A percentile compares a stretch with the other conserved stretches of the same genome.
These are phyloP conservation scores for Drosophila equinoxialis DNA, from an alignment of 1,140 invertebrate species.

Conservation along the genomic window DNA sequence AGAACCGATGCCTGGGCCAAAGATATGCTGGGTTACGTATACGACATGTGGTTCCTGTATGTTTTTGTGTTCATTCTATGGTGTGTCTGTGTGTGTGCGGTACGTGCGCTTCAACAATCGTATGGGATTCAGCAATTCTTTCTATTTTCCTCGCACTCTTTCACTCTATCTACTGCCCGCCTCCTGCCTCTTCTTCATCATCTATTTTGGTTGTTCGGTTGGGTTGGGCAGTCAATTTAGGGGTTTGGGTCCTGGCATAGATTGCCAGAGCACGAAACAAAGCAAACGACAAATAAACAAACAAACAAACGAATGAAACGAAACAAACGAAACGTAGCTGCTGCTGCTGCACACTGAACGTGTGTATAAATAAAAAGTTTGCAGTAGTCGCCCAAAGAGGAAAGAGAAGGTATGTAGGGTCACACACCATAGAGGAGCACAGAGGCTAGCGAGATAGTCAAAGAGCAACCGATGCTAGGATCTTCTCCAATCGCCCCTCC, in stretches of 20 bases:
- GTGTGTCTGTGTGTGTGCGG: slow-evolving; percentile 44
- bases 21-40: slow-evolving; percentile 76
- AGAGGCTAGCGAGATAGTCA: slow-evolving; percentile 28
- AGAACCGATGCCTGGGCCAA: slow-evolving; percentile 33
- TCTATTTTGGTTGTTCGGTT: slow-evolving; percentile 4
- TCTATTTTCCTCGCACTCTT: slow-evolving; percentile 6
- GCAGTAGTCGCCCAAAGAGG: slow-evolving; percentile 47
- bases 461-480: slow-evolving; percentile 29
- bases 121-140: slow-evolving; percentile 53
- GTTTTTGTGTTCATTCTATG: slow-evolving; percentile 20
- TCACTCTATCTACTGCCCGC: background rate
- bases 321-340: slow-evolving; percentile 61
- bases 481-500: background rate
- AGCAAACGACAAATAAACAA: slow-evolving; percentile 81
- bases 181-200: background rate
- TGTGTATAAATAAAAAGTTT: slow-evolving; percentile 81
- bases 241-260: slow-evolving; percentile 65
- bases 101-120: slow-evolving; percentile 78
- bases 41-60: slow-evolving; percentile 62
- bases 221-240: slow-evolving; percentile 71
- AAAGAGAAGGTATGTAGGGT: background rate
- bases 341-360: slow-evolving; percentile 55
- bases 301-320: slow-evolving; percentile 61
- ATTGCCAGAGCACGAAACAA: slow-evolving; percentile 77
- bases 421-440: background rate